Conservation (phyloP, 2,797 vertebrate genomes). For the Paratrypauchen microcephalus region DNA sequence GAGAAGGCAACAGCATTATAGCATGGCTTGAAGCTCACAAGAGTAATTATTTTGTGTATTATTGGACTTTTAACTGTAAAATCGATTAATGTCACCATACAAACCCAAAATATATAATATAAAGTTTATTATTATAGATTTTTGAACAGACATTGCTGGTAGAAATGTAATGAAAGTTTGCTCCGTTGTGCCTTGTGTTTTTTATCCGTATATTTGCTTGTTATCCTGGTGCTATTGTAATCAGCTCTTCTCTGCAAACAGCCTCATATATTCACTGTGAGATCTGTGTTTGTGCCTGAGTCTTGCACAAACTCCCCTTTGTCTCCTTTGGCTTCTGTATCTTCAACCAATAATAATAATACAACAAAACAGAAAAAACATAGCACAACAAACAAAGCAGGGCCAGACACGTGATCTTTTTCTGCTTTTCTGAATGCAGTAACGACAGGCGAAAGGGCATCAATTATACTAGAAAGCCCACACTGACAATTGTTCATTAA, state of each 20-base stretch:
- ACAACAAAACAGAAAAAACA: neutral
- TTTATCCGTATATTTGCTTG: neutral
- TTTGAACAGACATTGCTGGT: no score
- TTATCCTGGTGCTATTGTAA: neutral
- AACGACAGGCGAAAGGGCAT: neutral
- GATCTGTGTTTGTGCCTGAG: conserved; percentile 8
- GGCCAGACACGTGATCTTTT: neutral
- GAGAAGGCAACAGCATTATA: no score
- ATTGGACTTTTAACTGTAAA: no score
- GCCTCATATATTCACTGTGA: conserved; percentile 1
- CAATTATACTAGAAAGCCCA: neutral
- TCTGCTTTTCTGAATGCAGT: neutral
- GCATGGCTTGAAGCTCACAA: no score
- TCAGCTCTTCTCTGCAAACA: conserved; percentile 2
- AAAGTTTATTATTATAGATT: no score
- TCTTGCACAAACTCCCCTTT: conserved; percentile 1
- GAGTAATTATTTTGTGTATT: no score
- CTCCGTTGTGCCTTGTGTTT: neutral
- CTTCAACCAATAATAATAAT: conserved; percentile 1
- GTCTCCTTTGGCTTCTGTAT: conserved; percentile 8
- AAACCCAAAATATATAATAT: no score
- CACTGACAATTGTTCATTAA: neutral
- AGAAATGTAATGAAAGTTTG: no score
- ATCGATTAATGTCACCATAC: no score
- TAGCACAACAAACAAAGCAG: neutral